These are phyloP conservation scores for Vombatus ursinus DNA, from an alignment of 2,113 vertebrate genomes.

Conservation along the genomic window DNA sequence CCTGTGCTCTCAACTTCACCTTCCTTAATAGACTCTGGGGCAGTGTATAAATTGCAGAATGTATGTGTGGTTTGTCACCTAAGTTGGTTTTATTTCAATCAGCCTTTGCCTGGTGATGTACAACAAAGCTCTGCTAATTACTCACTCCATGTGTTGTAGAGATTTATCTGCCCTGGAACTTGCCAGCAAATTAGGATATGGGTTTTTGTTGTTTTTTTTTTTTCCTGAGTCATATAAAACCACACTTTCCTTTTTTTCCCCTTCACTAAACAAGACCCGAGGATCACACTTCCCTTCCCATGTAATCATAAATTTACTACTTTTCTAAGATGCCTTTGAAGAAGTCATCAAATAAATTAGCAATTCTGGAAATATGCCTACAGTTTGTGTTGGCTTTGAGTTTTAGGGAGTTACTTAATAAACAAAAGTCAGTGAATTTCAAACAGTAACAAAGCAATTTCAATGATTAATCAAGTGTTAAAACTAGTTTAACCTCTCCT, in stretches of 20 bases:
- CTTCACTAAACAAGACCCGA: slow-evolving; percentile 72
- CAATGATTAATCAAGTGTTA: slow-evolving; percentile 90
- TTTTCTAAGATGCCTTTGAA: slow-evolving; percentile 81
- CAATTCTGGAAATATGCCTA: slow-evolving; percentile 81
- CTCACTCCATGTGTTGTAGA: slow-evolving; percentile 75
- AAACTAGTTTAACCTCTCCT: slow-evolving; percentile 87
- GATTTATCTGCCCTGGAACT: slow-evolving; percentile 69
- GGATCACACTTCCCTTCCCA: slow-evolving; percentile 78
- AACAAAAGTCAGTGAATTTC: slow-evolving; percentile 86
- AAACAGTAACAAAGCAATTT: slow-evolving; percentile 86
- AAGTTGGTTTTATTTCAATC: slow-evolving; percentile 57
- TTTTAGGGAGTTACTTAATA: slow-evolving; percentile 87
- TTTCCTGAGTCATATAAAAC: slow-evolving; percentile 70
- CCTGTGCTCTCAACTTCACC: slow-evolving; percentile 47
- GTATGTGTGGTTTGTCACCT: slow-evolving; percentile 74
- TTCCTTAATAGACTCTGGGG: slow-evolving; percentile 68
- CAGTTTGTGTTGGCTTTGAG: slow-evolving; percentile 83
- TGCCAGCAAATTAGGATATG: slow-evolving; percentile 78
- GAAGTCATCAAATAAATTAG: slow-evolving; percentile 87
- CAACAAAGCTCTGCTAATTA: slow-evolving; percentile 68
- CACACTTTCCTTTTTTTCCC: slow-evolving; percentile 45
- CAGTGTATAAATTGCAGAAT: slow-evolving; percentile 69
- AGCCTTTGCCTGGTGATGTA: slow-evolving; percentile 64
- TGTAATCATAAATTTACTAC: slow-evolving; percentile 80
- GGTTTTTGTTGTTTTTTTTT: not conserved